A percentile compares a stretch with the other conserved stretches of the same genome.
Evolutionary conservation across 1,140 invertebrate species (phyloP).

Genomic region (Drosophila oshimai): DNA sequence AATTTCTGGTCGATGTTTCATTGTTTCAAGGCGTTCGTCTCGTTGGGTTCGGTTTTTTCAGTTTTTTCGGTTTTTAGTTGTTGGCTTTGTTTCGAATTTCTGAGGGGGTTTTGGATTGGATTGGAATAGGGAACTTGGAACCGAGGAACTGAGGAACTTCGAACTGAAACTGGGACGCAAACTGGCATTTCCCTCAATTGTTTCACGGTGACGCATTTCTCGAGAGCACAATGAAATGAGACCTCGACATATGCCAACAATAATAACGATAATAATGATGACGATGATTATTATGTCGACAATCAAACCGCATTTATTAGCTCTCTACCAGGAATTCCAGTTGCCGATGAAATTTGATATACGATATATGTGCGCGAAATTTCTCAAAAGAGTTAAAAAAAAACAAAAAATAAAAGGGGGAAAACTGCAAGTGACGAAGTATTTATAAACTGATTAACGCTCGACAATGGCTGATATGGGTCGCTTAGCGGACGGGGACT

Average conservation of each 20-base stretch:
- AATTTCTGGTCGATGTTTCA: constrained; percentile 79
- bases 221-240: constrained; percentile 5
- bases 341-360: constrained; percentile 48
- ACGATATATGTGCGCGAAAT: constrained; percentile 39
- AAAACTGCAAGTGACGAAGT: constrained; percentile 76
- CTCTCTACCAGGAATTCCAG: constrained; percentile 62
- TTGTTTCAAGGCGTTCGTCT: constrained; percentile 76
- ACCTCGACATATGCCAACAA: constrained; percentile 2
- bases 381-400: constrained; percentile 39
- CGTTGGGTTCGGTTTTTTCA: constrained; percentile 4
- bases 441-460: constrained; percentile 78
- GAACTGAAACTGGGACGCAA: not conserved
- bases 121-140: not conserved
- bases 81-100: constrained; percentile 1
- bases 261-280: constrained; percentile 12
- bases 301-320: constrained; percentile 74
- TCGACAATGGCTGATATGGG: constrained; percentile 76
- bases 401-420: constrained; percentile 10
- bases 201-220: constrained; percentile 64
- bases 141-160: not conserved
- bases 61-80: not conserved
- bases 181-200: constrained; percentile 55
- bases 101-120: not conserved
- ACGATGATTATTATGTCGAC: constrained; percentile 13
- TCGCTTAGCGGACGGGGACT: constrained; percentile 12